Conservation (phyloP, 2,797 vertebrate genomes). For the Hephaestus fuliginosus region DNA sequence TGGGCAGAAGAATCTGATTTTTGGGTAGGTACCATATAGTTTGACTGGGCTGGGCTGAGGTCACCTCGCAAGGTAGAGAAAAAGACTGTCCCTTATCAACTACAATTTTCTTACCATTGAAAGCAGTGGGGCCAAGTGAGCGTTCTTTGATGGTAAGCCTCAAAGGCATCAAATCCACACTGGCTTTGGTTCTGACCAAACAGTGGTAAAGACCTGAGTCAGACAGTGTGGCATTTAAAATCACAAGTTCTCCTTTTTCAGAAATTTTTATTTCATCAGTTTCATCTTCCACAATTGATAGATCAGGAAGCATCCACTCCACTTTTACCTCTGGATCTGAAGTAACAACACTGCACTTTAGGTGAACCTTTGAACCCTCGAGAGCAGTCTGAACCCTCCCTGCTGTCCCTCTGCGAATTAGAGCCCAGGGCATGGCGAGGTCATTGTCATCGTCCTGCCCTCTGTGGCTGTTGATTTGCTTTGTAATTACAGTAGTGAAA, state of each 20-base stretch:
- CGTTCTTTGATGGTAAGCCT: conserved; percentile 84
- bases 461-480: conserved; percentile 66
- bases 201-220: conserved; percentile 88
- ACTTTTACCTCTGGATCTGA: conserved; percentile 75
- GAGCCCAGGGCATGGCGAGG: conserved; percentile 77
- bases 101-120: conserved; percentile 84
- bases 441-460: conserved; percentile 51
- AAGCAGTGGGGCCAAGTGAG: conserved; percentile 79
- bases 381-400: conserved; percentile 77
- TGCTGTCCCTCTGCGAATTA: conserved; percentile 76
- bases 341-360: conserved; percentile 79
- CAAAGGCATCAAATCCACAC: conserved; percentile 81
- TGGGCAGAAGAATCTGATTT: conserved; percentile 79
- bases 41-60: conserved; percentile 80
- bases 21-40: conserved; percentile 85
- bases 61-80: conserved; percentile 82
- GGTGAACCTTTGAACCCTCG: conserved; percentile 79
- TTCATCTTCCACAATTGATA: conserved; percentile 76
- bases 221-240: conserved; percentile 80
- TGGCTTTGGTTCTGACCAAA: conserved; percentile 77
- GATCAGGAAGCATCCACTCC: conserved; percentile 88
- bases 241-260: conserved; percentile 79
- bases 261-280: conserved; percentile 70
- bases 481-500: conserved; percentile 83
- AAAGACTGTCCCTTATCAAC: conserved; percentile 75